A percentile compares a stretch with the other conserved stretches of the same genome.
Conservation (phyloP, 2,797 vertebrate species). For the Myotis pilosus region DNA sequence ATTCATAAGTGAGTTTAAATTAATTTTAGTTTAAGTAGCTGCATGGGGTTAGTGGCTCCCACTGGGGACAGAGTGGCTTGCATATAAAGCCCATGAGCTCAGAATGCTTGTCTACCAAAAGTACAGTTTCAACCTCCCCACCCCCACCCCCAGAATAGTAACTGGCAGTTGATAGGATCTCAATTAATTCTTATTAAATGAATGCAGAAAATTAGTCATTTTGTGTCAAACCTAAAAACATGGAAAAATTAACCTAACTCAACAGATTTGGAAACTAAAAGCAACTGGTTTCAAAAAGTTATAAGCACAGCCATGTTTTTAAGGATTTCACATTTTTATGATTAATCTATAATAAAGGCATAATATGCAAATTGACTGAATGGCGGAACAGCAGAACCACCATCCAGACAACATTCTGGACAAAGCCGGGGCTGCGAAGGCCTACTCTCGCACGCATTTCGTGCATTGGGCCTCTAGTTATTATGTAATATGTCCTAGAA, state of each 20-base stretch:
- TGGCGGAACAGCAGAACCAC: too few species aligned
- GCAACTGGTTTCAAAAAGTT: neutral
- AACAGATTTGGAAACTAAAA: neutral
- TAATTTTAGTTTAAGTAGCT: neutral
- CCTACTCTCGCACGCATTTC: too few species aligned
- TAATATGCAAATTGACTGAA: too few species aligned
- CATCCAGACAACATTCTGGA: too few species aligned
- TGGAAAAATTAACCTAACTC: neutral
- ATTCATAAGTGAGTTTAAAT: neutral
- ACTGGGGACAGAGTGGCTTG: too few species aligned
- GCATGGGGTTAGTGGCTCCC: neutral
- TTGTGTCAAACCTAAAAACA: neutral
- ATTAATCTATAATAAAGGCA: neutral
- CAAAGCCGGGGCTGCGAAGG: too few species aligned
- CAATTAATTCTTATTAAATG: neutral
- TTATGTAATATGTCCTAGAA: neutral
- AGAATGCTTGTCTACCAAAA: neutral
- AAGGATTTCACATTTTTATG: neutral
- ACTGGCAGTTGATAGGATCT: neutral
- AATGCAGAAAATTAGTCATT: neutral
- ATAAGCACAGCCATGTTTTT: neutral
- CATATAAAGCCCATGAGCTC: neutral
- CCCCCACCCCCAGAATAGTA: neutral
- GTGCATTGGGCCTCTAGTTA: neutral
- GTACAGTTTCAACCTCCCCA: neutral